phyloP scores from a whole-genome alignment of 1,140 invertebrate species.

The Bombus impatiens region DNA sequence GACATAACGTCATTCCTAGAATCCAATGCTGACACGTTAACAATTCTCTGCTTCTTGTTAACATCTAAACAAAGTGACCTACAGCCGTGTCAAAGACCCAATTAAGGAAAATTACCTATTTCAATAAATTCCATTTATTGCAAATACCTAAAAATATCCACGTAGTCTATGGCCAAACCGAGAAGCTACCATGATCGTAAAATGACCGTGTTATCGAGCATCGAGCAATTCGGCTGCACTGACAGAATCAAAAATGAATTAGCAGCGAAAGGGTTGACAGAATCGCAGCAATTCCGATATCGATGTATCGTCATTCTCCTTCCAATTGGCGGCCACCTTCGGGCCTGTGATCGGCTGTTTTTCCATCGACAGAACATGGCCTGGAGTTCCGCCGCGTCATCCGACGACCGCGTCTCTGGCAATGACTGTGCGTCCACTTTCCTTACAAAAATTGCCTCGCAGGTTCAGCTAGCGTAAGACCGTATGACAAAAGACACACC shows the following conservation, averaged over 20 bases:
- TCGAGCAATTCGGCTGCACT: too few species aligned
- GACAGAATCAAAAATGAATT: too few species aligned
- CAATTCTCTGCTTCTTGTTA: rapidly evolving
- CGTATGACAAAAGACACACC: neutral
- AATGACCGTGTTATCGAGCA: too few species aligned
- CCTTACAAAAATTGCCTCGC: neutral
- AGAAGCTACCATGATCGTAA: too few species aligned
- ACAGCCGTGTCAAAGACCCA: too few species aligned
- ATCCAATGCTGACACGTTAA: rapidly evolving
- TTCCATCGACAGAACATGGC: neutral
- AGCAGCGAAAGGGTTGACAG: too few species aligned
- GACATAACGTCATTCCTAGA: too few species aligned
- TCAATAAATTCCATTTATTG: too few species aligned
- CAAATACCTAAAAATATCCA: too few species aligned
- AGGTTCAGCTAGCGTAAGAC: neutral
- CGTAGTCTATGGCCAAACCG: too few species aligned
- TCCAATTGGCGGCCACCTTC: neutral
- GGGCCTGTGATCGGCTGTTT: neutral
- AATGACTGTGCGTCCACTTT: conserved; percentile 33
- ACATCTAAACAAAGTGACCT: too few species aligned
- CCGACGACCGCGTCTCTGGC: neutral
- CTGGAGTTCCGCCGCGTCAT: conserved; percentile 3
- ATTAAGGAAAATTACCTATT: too few species aligned
- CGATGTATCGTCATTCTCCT: neutral
- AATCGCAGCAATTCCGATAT: neutral